Percentiles rank a stretch among this genome's conserved stretches.
These are phyloP conservation scores for Clarias platycephalus DNA, from an alignment of 2,797 vertebrate genomes.

Conservation along the genomic window DNA sequence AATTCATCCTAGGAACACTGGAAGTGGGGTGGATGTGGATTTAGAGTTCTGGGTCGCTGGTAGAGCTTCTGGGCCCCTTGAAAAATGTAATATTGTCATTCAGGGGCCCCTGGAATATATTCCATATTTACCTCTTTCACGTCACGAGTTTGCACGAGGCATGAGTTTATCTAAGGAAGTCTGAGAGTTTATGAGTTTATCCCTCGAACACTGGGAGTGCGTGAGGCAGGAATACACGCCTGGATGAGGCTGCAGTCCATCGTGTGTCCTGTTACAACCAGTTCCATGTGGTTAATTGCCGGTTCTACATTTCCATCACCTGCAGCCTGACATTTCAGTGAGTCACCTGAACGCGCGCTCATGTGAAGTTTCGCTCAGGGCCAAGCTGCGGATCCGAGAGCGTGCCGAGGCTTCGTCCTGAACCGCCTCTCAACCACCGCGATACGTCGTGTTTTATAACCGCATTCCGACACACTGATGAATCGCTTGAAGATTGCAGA, in stretches of 20 bases:
- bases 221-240: not conserved
- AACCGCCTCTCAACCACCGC: not conserved
- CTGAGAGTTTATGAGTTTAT: not conserved
- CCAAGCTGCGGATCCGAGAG: not conserved
- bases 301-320: slow-evolving; percentile 17
- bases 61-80: no score
- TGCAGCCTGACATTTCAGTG: slow-evolving; percentile 1
- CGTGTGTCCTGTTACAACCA: not conserved
- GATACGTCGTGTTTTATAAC: not conserved
- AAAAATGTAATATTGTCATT: no score
- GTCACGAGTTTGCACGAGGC: no score
- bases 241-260: not conserved
- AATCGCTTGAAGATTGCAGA: not conserved
- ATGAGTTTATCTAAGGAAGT: not conserved
- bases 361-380: not conserved
- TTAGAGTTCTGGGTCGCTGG: not conserved
- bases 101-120: no score
- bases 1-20: not conserved
- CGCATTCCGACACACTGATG: not conserved
- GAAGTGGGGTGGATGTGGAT: not conserved
- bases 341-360: not conserved
- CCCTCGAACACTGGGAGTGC: not conserved
- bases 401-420: not conserved
- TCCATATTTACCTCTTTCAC: no score
- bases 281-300: not conserved